Conservation (phyloP, 1,140 invertebrate species). For the Oreohelix idahoensis region DNA sequence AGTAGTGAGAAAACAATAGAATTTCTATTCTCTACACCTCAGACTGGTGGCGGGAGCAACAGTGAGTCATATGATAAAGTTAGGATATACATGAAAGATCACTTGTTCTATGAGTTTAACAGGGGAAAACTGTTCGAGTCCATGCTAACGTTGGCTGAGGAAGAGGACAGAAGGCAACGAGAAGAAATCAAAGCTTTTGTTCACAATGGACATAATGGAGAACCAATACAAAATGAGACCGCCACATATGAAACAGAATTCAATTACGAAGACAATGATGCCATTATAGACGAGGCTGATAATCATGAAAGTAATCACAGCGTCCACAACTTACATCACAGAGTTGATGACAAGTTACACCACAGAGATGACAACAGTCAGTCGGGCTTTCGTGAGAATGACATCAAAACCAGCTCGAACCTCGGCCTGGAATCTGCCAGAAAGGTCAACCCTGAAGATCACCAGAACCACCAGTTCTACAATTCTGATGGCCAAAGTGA, state of each 20-base stretch:
- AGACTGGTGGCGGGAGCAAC: neutral
- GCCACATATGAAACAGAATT: neutral
- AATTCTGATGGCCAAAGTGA: neutral
- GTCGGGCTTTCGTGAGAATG: neutral
- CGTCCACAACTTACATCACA: neutral
- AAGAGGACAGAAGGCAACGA: neutral
- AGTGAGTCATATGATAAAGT: conserved; percentile 3
- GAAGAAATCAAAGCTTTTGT: neutral
- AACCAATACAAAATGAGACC: neutral
- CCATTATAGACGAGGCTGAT: neutral
- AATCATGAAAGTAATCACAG: neutral
- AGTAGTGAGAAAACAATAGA: conserved; percentile 5
- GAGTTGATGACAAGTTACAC: too few species aligned
- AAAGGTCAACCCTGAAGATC: neutral
- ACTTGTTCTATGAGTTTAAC: conserved; percentile 26
- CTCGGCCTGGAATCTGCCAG: neutral
- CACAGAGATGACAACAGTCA: neutral
- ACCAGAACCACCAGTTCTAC: neutral
- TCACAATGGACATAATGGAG: neutral
- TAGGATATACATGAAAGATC: conserved; percentile 1
- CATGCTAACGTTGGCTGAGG: neutral
- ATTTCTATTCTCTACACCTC: neutral
- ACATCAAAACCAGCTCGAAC: neutral
- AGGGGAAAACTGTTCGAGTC: conserved; percentile 3
- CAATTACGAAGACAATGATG: neutral